Base-by-base conservation (phyloP, 1,140 invertebrate species). In the Cyclargus thomasi region DNA sequence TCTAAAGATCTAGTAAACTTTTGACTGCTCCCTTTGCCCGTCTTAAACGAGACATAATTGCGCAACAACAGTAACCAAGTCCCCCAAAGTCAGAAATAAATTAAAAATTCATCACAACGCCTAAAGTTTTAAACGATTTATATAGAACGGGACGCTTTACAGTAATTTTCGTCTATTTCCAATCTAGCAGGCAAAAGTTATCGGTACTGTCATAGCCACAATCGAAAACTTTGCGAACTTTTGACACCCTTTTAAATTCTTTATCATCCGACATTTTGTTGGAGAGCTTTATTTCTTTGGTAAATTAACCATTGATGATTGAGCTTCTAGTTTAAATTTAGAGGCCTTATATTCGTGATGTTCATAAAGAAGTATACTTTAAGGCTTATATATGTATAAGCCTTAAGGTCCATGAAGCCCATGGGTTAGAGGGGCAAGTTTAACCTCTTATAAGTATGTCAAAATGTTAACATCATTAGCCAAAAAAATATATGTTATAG, bases 231-330 rank as follows among this genome's bases (percentile, higher is more conserved):
- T 65, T 29, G 5, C 2, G 55, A 65, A 65, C 21, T 65, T 65
- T 57, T 57, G 64, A 65, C 64, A 55, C 22, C 21, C 53, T 65
- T 65, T 65, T 65, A 65, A 65, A 65, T 65, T 65, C 22, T 65
- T 65, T 65, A 65, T 65, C 64, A 65, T 57, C 64, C 53, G 22
- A 17, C 47, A 21, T 55, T 65, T 65, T 53, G 47, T 55, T 53
- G 21, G 53, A 29, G 21, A 53, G 21, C 20, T 47, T 64, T 36
- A 55, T 55, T 53, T 55, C 47, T 55, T 55, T 23, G 17, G 55
- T 63, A 69, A 72, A 67, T 72, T 67, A 72, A 67, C 70, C 55
- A 17, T 57, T 35, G 22, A 22, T 20, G 17, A 35, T 59, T 59
- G 17, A 20, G 8, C 29, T 29, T 59, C 55, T 21, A 47, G 39